phyloP scores from a whole-genome alignment of 2,113 vertebrate species.

The Beaufortia kweichowensis region DNA sequence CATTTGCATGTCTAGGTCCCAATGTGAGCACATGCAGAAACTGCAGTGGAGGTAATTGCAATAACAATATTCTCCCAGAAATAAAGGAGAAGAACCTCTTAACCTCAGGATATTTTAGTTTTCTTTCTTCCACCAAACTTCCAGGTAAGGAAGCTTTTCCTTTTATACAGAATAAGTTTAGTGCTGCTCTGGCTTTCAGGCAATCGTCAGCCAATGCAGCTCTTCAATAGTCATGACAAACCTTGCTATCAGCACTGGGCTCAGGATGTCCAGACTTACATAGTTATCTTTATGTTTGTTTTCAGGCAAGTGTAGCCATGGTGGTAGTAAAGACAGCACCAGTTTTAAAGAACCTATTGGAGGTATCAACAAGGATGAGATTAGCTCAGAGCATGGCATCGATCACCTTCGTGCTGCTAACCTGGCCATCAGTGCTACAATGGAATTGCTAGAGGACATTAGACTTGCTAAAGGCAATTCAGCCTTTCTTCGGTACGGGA shows the following conservation, averaged over 20 bases:
- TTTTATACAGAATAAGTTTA: background rate
- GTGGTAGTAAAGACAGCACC: background rate
- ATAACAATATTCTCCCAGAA: conserved; percentile 8
- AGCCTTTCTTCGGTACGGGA: too few relatives aligned
- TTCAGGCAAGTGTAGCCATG: conserved; percentile 43
- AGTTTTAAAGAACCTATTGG: background rate
- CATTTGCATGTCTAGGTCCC: background rate
- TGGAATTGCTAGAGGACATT: conserved; percentile 30
- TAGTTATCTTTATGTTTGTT: background rate
- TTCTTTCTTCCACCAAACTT: background rate
- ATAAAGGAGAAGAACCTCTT: conserved; percentile 14
- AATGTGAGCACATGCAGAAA: conserved; percentile 33
- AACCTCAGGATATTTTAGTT: conserved; percentile 27
- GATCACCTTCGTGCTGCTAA: background rate
- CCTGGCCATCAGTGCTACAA: background rate
- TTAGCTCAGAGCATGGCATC: background rate
- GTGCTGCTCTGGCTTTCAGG: background rate
- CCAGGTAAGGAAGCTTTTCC: background rate
- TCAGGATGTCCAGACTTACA: background rate
- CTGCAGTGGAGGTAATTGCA: conserved; percentile 21
- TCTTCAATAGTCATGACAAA: too few relatives aligned
- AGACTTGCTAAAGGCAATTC: too few relatives aligned
- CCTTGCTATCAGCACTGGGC: too few relatives aligned
- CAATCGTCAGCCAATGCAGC: too few relatives aligned
- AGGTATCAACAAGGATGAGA: conserved; percentile 35